Evolutionary conservation across 2,888 invertebrate species (phyloP), one percentile per base, ranked within the genome.

Genomic region (Cistogaster globosa): DNA sequence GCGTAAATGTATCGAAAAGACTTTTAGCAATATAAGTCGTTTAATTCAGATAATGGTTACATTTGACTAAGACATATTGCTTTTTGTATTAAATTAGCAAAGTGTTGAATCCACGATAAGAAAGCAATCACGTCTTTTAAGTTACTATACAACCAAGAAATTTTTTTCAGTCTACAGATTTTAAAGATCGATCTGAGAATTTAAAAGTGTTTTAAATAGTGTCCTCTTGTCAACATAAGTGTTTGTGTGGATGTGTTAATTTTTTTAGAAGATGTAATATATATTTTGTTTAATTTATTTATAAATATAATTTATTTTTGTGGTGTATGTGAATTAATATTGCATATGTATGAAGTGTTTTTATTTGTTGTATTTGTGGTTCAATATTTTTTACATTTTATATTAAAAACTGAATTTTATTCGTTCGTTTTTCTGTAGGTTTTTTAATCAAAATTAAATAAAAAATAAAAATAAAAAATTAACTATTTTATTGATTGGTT

Each of bases 301-400:
- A 87, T 86, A 86, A 51, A 86, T 84, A 86, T 84, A 58, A 83
- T 87, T 88, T 87, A 86, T 87, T 84, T 88, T 86, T 87, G 84
- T 88, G 86, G 83, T 86, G 16, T 71, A 79, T 83, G 82, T 77
- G 32, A 72, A 42, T 78, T 69, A 45, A 68, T 79, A 79, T 79
- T 79, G 71, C 72, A 72, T 72, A 72, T 72, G 79, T 63, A 78
- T 68, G 36, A 55, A 71, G 20, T 69, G 69, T 53, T 62, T 7
- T 57, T 26, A 75, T 80, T 79, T 76, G 20, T 82, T 67, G 62
- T 78, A 58, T 79, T 79, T 67, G 72, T 67, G 79, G 63, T 80
- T 77, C 72, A 22, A 26, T 74, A 45, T 77, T 83, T 86, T 63
- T 58, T 12, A 55, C 5, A 53, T 76, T 71, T 48, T 60, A 42